Base-by-base conservation (phyloP, 2,113 vertebrate species). In the Ictalurus punctatus region DNA sequence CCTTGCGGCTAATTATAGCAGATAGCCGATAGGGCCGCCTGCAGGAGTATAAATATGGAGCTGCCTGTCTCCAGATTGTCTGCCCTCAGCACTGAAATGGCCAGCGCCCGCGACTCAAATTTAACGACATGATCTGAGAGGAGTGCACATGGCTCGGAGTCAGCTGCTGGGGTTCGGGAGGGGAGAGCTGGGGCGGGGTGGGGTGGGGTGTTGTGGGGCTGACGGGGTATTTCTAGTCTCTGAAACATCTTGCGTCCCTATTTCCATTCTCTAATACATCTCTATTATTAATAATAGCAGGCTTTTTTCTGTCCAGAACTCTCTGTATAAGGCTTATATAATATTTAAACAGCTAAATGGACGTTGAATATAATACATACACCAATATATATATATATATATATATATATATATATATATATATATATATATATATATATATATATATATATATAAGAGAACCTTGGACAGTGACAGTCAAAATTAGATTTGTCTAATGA, bases 41-140 rank as follows among this genome's bases (percentile, higher is more conserved):
- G 92, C 87, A 95, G 92, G 90, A 94, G 96, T 98, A 98, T 97
- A 98, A 99, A 98, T 99, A 98, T 97, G 97, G 95, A 95, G 93
- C 94, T 93, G 93, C 93, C 95, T 95, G 98, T 98, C 98, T 99
- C 97, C 98, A 97, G 96, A 97, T 97, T 96, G 98, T 99, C 98
- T 99, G 96, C 94, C 95, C 95, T 63, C 94, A 94, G 94, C 94
- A 94, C 95, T 96, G 92, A 95, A 95, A 97, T 95, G 95, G 93
- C 94, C 95, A 95, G 96, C 94, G 94, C 95, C 93, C 86, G 94
- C 95, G 94, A 95, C 96, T 97, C 97, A 96, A 95, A 97, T 98
- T 97, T 98, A 98, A 98, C 97, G 95, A 95, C 95, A 93, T 97
- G 97, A 97, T 97, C 97, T 95, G 94, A 96, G 96, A 97, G 96